Evolutionary conservation across 2,797 vertebrate genomes (phyloP), one percentile per base, ranked within the genome.

Genomic region (Picus viridis): DNA sequence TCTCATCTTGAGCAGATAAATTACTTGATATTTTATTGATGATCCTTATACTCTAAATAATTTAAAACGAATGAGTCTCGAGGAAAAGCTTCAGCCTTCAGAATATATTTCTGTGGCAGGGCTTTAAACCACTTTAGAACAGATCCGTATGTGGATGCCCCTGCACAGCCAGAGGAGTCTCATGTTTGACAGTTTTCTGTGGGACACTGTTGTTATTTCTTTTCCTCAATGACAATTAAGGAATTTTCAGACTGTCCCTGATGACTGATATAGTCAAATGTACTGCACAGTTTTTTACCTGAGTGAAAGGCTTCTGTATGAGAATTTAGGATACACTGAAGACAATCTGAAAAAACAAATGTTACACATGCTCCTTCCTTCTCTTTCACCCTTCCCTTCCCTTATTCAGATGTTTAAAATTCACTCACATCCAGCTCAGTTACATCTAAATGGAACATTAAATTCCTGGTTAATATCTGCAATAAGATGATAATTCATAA

Each of bases 21-120:
- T 78, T 77, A 59, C 30, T 92, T 86, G 62, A 69, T 85, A 63
- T 84, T 91, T 91, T 83, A 86, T 59, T 90, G 70, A 86, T 83
- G 58, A 81, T 73, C 49, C n/a, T 65, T 81, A 83, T 47, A 58
- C 14, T 75, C 53, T 90, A 83, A 89, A 86, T 88, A 70, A 92
- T 87, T 90, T 69, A 1, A 57, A 84, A 93, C 85, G 13, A 81
- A 47, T 36, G 24, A 83, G 15, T 63, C 59, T 79, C 5, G 2
- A 89, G 70, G 34, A 78, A 78, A 70, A 91, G 56, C 89, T 80
- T 84, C 69, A 85, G 62, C 56, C 41, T 73, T 80, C 74, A 79
- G 78, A 86, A 64, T 58, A 24, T 51, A 30, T 59, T 47, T 57
- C 56, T 62, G 4, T 36, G 45, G 27, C 56, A 71, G 2, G 7